A percentile compares a stretch with the other conserved stretches of the same genome.
Evolutionary conservation across 2,113 vertebrate genomes (phyloP).

Genomic region (Xyrauchen texanus): DNA sequence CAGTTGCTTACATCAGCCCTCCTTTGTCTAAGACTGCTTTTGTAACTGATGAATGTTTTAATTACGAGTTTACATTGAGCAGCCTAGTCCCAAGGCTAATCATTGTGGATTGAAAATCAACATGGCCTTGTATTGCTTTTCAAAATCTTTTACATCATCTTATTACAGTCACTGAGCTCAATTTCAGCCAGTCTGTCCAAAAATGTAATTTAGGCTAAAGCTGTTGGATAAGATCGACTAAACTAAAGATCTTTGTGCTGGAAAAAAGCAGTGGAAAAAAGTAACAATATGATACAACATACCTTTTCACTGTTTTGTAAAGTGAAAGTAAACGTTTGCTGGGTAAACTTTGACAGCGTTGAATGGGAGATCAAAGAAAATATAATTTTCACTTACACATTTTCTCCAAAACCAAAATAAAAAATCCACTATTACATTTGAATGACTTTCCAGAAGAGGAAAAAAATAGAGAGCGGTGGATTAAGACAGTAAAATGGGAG

Average conservation of each 20-base stretch:
- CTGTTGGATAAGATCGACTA: neutral
- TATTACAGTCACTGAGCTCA: neutral
- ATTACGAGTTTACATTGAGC: conserved; percentile 5
- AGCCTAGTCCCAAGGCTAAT: conserved; percentile 14
- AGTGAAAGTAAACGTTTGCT: no score
- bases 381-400: no score
- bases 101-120: neutral
- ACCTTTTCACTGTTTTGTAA: no score
- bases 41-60: conserved; percentile 1
- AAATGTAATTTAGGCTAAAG: conserved; percentile 22
- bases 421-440: no score
- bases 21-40: neutral
- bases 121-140: neutral
- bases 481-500: no score
- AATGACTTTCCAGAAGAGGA: no score
- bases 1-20: neutral
- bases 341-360: no score
- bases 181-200: conserved; percentile 4
- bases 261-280: neutral
- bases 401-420: no score
- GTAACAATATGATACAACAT: neutral
- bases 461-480: no score
- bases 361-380: no score
- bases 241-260: neutral
- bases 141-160: conserved; percentile 21